Percentiles rank a stretch among this genome's conserved stretches.
phyloP scores from a whole-genome alignment of 2,888 invertebrate genomes.

The Chalcosyrphus nemorum region DNA sequence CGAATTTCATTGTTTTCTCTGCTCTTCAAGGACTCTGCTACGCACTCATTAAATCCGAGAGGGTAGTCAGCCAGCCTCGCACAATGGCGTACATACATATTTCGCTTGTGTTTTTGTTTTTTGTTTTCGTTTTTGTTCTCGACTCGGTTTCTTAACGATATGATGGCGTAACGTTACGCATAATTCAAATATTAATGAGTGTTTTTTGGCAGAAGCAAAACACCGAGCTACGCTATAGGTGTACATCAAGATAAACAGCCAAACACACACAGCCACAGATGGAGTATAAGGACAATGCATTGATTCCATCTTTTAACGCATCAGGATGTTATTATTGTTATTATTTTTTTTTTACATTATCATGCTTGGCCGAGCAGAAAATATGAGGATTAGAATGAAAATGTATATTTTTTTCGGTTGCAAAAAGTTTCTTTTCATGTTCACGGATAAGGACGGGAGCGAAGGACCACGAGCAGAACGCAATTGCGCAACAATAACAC shows the following conservation, averaged over 20 bases:
- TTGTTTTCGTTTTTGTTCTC: not conserved
- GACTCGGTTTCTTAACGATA: not conserved
- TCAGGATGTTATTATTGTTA: slow-evolving; percentile 69
- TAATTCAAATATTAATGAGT: slow-evolving; percentile 44
- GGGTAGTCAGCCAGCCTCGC: no score
- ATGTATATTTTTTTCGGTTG: slow-evolving; percentile 39
- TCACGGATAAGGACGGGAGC: not conserved
- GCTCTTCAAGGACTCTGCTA: slow-evolving; percentile 40
- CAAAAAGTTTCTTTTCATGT: slow-evolving; percentile 41
- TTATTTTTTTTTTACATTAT: slow-evolving; percentile 70
- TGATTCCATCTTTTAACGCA: slow-evolving; percentile 62
- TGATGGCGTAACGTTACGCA: slow-evolving; percentile 15
- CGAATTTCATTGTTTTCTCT: slow-evolving; percentile 7
- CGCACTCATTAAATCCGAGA: slow-evolving; percentile 53
- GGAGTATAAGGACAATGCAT: slow-evolving; percentile 54
- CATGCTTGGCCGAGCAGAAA: slow-evolving; percentile 60
- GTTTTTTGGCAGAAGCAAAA: slow-evolving; percentile 3
- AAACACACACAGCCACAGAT: not conserved
- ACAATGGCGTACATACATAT: slow-evolving; percentile 26
- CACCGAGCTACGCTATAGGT: not conserved
- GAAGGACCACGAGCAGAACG: not conserved
- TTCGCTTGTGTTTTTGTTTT: slow-evolving; percentile 14
- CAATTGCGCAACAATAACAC: slow-evolving; percentile 43
- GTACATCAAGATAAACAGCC: slow-evolving; percentile 11
- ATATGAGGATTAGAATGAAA: slow-evolving; percentile 62